Base-by-base conservation (phyloP, 2,113 vertebrate genomes). In the Labeo catla region DNA sequence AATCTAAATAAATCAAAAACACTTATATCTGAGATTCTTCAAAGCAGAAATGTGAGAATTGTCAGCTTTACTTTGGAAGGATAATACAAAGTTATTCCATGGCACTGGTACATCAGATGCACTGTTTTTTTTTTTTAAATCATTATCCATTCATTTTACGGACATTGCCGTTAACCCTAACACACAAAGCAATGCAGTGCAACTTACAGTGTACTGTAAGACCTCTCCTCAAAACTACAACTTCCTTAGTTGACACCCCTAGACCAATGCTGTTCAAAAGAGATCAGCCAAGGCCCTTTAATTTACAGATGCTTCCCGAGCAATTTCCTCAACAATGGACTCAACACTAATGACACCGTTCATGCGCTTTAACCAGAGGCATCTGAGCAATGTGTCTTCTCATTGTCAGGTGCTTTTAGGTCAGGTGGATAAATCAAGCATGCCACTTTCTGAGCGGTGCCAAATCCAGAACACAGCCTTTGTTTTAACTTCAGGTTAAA, bases 341-440 rank as follows among this genome's bases (percentile, higher is more conserved):
- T 63, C 36, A 34, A 76, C 66, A 61, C 87, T 90, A 88, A 90
- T 88, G 85, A 88, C 34, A 85, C 83, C 43, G 76, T 85, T 88
- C 87, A 84, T 54, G 78, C 73, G 66, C 39, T 86, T 70, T 87
- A 88, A 87, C 82, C 85, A 86, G 85, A 88, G 87, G 81, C 87
- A 88, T 88, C 54, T 86, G 59, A 86, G 87, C 84, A 84, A 88
- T 84, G 85, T 84, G 76, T 84, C 84, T 78, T 88, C 84, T 88
- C 47, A 84, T 86, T 84, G 76, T 84, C 86, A 70, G 82, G 72
- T 85, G 83, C 81, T 83, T 79, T 59, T 28, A 85, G 88, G 88
- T 83, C 65, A 34, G 54, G 15, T 36, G 63, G 54, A 84, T 36
- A 81, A 84, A 66, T 80, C 88, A 80, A 70, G 88, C 52, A 34